Conservation (phyloP, 2,888 invertebrate species). For the Epistrophella euchroma region DNA sequence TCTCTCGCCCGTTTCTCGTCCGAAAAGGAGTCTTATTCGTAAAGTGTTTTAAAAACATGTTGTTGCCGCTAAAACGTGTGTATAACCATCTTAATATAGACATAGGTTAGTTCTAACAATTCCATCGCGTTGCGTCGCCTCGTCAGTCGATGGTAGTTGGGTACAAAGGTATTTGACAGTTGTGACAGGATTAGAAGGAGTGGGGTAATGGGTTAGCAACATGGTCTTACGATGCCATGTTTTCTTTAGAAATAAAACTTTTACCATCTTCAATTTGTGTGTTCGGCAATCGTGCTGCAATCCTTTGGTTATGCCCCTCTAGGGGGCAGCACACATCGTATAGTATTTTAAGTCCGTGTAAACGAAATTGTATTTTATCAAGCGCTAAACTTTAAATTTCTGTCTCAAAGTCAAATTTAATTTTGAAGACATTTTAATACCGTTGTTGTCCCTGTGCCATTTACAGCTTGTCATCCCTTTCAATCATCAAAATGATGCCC, state of each 20-base stretch:
- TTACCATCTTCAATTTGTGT: slow-evolving; percentile 64
- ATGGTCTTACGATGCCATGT: slow-evolving; percentile 47
- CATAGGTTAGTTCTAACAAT: slow-evolving; percentile 36
- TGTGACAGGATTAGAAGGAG: not conserved
- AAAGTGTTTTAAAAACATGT: slow-evolving; percentile 72
- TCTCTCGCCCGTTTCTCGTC: not conserved
- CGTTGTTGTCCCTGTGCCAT: slow-evolving; percentile 14
- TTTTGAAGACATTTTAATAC: slow-evolving; percentile 59
- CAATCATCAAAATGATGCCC: slow-evolving; percentile 12
- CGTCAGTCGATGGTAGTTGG: not conserved
- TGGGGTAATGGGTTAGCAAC: slow-evolving; percentile 27
- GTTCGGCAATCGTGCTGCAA: slow-evolving; percentile 41
- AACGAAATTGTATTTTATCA: slow-evolving; percentile 26
- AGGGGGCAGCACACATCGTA: not conserved
- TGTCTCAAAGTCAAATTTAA: slow-evolving; percentile 65
- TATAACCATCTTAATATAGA: slow-evolving; percentile 34
- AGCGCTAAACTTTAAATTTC: slow-evolving; percentile 45
- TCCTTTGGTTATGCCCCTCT: not conserved
- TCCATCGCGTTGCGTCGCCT: not conserved
- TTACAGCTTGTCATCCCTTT: slow-evolving; percentile 13
- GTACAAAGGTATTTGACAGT: slow-evolving; percentile 33
- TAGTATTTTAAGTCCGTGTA: slow-evolving; percentile 1
- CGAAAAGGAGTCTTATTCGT: slow-evolving; percentile 43
- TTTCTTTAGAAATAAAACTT: slow-evolving; percentile 45
- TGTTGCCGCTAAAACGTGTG: slow-evolving; percentile 61